These are phyloP conservation scores for Orchestes rusci DNA, from an alignment of 2,888 invertebrate genomes.

Conservation along the genomic window DNA sequence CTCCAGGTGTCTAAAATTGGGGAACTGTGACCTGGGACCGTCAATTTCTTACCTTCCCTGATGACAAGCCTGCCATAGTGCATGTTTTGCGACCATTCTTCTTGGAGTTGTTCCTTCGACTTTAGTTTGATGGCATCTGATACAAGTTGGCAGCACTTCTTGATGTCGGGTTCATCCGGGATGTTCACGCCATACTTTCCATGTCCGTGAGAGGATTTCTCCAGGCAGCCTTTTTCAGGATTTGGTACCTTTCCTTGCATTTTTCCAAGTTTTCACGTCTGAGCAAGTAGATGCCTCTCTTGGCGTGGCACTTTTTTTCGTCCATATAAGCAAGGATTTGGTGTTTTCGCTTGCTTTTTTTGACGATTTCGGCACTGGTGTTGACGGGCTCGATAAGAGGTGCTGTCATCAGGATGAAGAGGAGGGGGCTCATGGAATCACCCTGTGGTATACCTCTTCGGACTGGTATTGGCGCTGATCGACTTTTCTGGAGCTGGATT, in stretches of 20 bases:
- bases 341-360: background rate
- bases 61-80: conserved; percentile 21
- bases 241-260: conserved; percentile 6
- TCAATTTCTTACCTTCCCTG: conserved; percentile 6
- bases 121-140: background rate
- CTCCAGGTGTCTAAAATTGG: conserved; percentile 19
- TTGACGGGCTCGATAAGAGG: conserved; percentile 9
- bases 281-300: conserved; percentile 15
- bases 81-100: conserved; percentile 21
- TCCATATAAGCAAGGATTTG: conserved; percentile 2
- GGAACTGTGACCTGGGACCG: conserved; percentile 15
- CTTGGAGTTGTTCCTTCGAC: background rate
- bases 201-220: conserved; percentile 13
- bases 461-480: conserved; percentile 23
- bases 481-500: conserved; percentile 11
- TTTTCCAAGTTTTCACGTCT: conserved; percentile 9
- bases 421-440: conserved; percentile 6
- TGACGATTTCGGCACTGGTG: conserved; percentile 1
- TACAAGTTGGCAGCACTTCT: conserved; percentile 1
- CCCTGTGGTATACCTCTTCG: conserved; percentile 6
- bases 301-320: conserved; percentile 1
- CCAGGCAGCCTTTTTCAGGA: conserved; percentile 14
- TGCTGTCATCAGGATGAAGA: conserved; percentile 2
- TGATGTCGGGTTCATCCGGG: background rate
- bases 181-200: conserved; percentile 6